Percentiles rank a stretch among this genome's conserved stretches.
Conservation (phyloP, 2,888 invertebrate species). For the Mimachlamys varia region DNA sequence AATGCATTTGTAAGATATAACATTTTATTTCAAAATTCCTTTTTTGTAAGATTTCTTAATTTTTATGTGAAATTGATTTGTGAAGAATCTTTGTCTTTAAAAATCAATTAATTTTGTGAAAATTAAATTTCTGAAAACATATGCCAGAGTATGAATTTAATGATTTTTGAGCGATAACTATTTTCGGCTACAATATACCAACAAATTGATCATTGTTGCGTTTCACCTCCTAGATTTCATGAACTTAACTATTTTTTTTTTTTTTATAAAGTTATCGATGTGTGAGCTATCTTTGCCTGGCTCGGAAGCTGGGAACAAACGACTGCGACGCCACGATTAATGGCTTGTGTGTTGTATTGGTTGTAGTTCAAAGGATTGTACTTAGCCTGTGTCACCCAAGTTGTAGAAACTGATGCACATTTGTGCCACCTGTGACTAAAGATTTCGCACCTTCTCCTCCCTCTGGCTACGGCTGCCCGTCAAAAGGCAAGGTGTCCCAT, state of each 20-base stretch:
- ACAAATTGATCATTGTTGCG: neutral
- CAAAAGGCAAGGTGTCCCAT: slow-evolving; percentile 11
- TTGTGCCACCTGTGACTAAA: slow-evolving; percentile 27
- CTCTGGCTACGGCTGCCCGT: slow-evolving; percentile 28
- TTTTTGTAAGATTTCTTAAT: neutral
- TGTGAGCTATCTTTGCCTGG: neutral
- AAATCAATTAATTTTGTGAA: neutral
- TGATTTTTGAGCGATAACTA: neutral
- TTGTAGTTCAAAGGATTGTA: slow-evolving; percentile 22
- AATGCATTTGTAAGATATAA: neutral
- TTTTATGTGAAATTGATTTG: neutral
- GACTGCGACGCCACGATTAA: neutral
- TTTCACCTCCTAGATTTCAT: neutral
- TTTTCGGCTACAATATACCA: neutral
- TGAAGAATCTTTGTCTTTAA: neutral
- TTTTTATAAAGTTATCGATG: neutral
- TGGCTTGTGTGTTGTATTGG: neutral
- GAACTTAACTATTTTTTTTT: neutral
- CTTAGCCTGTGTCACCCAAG: slow-evolving; percentile 21
- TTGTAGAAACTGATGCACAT: slow-evolving; percentile 33
- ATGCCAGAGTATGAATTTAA: neutral
- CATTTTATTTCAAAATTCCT: neutral
- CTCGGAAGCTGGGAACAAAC: slow-evolving; percentile 24
- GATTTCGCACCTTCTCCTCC: neutral
- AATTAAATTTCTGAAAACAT: neutral